phyloP scores from a whole-genome alignment of 2,113 vertebrate species.

The Nettapus auritus region DNA sequence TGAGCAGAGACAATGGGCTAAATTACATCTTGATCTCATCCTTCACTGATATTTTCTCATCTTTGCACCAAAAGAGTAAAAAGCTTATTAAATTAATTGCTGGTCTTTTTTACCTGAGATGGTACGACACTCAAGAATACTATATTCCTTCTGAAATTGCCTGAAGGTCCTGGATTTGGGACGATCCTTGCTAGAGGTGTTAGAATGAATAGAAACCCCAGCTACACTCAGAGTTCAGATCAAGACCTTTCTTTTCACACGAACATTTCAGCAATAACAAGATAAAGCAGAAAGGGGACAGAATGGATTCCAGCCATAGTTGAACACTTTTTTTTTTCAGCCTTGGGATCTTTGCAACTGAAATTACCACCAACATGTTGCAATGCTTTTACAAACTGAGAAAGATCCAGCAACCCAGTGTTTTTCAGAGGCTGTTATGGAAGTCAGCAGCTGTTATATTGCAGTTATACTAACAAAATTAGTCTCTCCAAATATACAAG shows the following conservation, averaged over 20 bases:
- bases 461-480: not conserved
- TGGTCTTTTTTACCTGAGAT: not conserved
- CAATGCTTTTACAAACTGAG: not conserved
- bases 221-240: not conserved
- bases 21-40: not conserved
- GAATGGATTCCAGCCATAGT: not conserved
- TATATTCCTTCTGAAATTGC: not conserved
- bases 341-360: not conserved
- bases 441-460: not conserved
- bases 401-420: not conserved
- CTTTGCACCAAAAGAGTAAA: not conserved
- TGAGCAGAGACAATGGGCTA: not conserved
- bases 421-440: not conserved
- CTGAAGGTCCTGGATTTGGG: not conserved
- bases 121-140: not conserved
- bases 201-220: not conserved
- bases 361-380: not conserved
- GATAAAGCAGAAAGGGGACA: not conserved
- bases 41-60: not conserved
- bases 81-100: not conserved
- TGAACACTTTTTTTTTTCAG: not conserved
- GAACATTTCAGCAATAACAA: not conserved
- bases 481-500: not conserved
- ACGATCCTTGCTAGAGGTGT: not conserved
- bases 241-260: not conserved